Base-by-base conservation (phyloP, 2,888 invertebrate genomes). In the Drosophila hawaiiensis region DNA sequence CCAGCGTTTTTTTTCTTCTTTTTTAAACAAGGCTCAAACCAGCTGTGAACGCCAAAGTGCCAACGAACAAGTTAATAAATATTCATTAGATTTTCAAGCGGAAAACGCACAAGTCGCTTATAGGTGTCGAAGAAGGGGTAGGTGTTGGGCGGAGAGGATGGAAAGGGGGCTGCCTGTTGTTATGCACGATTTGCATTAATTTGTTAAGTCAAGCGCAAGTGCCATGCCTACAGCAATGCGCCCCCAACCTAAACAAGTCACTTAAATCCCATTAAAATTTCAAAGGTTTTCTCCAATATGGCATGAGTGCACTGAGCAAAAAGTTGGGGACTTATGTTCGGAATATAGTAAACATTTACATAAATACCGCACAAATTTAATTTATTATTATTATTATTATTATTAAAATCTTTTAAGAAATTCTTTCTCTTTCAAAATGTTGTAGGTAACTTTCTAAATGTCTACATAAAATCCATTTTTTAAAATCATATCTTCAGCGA, bases 131-230 rank as follows among this genome's bases (percentile, higher is more conserved):
- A 2, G n/a, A 31, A 31, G 68, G 49, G 59, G 14, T 4, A 10
- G 16, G 12, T 31, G n/a, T 7, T 16, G n/a, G 22, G 37, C 2
- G 4, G 22, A 47, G 2, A 31, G 12, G 33, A 0, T 12, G 28
- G 14, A n/a, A 5, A n/a, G 52, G 19, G 52, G 41, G 22, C 12
- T 35, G 59, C 28, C 56, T 73, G 65, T 78, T 80, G 60, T 73
- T 68, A 28, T n/a, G 70, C 72, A 65, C 73, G 72, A 91, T 89
- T 89, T 89, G 90, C 90, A 91, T 88, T 88, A 88, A 88, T 88
- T 88, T 91, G 88, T 91, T 89, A 91, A 91, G 87, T 89, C 88
- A 91, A 89, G 88, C 89, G 88, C 77, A 75, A 83, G 50, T 73
- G 71, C 73, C 84, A 80, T 78, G 84, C 83, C 82, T 33, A 68